phyloP scores from a whole-genome alignment of 2,113 vertebrate species.

The Lampris incognitus region DNA sequence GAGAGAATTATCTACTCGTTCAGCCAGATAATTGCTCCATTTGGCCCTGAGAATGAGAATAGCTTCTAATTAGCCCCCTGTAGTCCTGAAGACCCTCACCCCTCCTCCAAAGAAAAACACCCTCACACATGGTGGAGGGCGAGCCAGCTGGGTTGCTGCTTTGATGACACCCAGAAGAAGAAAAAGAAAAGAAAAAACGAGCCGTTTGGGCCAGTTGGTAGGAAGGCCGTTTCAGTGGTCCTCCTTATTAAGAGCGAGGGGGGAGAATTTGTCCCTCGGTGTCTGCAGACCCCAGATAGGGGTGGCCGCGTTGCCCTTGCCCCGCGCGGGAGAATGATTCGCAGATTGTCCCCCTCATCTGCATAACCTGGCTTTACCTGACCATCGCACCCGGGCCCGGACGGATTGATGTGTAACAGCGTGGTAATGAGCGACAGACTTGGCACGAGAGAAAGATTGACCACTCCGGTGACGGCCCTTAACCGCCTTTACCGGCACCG shows the following conservation, averaged over 20 bases:
- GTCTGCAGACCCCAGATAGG: slow-evolving; percentile 17
- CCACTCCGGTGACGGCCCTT: not conserved
- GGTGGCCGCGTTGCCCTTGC: slow-evolving; percentile 14
- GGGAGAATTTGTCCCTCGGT: slow-evolving; percentile 4
- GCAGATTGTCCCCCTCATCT: slow-evolving; percentile 12
- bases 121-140: slow-evolving; percentile 79
- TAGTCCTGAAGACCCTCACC: slow-evolving; percentile 68
- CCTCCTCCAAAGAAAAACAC: slow-evolving; percentile 78
- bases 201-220: slow-evolving; percentile 57
- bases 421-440: slow-evolving; percentile 1
- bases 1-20: slow-evolving; percentile 87
- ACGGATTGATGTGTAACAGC: slow-evolving; percentile 18
- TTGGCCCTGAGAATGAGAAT: slow-evolving; percentile 88
- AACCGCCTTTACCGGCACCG: not conserved
- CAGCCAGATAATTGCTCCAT: slow-evolving; percentile 87
- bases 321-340: slow-evolving; percentile 25
- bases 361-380: slow-evolving; percentile 13
- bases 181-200: slow-evolving; percentile 32
- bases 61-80: slow-evolving; percentile 85
- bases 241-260: slow-evolving; percentile 38
- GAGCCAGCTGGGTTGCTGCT: slow-evolving; percentile 77
- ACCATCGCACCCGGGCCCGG: slow-evolving; percentile 46
- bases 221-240: slow-evolving; percentile 66
- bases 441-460: not conserved
- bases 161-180: slow-evolving; percentile 66